phyloP scores from a whole-genome alignment of 2,888 invertebrate genomes.

The Rutpela maculata region DNA sequence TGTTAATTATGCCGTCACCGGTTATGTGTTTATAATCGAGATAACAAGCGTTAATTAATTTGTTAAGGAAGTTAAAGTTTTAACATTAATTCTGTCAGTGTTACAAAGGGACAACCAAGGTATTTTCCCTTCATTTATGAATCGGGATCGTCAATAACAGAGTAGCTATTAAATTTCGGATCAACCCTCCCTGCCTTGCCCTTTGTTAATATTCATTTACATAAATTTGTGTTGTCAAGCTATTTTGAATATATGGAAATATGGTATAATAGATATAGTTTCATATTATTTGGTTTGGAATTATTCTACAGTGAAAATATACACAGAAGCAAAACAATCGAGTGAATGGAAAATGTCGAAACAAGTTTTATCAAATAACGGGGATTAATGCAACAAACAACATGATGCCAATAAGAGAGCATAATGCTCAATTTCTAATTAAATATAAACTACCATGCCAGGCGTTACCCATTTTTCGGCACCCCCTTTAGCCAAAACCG shows the following conservation, averaged over 20 bases:
- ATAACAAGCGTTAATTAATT: not conserved
- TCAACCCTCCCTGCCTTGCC: not conserved
- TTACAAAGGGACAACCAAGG: not conserved
- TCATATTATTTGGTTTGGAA: not conserved
- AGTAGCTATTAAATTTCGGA: not conserved
- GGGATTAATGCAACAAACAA: too few relatives aligned
- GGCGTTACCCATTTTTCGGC: too few relatives aligned
- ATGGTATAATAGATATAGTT: not conserved
- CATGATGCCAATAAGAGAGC: too few relatives aligned
- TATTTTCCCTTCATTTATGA: not conserved
- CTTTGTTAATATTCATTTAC: not conserved
- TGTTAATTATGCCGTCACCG: not conserved
- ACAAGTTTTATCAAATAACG: too few relatives aligned
- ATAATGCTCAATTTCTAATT: too few relatives aligned
- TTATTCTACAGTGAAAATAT: too few relatives aligned
- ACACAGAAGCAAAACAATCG: too few relatives aligned
- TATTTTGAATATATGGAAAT: not conserved
- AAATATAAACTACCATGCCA: too few relatives aligned
- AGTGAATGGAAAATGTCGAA: too few relatives aligned
- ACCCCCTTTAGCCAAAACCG: too few relatives aligned
- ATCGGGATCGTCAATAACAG: not conserved
- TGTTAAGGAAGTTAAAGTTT: constrained; percentile 1
- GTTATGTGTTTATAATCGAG: not conserved
- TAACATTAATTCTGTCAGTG: not conserved
- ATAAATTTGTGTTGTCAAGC: not conserved